Evolutionary conservation across 2,113 vertebrate species (phyloP).

Genomic region (Corvus moneduloides): DNA sequence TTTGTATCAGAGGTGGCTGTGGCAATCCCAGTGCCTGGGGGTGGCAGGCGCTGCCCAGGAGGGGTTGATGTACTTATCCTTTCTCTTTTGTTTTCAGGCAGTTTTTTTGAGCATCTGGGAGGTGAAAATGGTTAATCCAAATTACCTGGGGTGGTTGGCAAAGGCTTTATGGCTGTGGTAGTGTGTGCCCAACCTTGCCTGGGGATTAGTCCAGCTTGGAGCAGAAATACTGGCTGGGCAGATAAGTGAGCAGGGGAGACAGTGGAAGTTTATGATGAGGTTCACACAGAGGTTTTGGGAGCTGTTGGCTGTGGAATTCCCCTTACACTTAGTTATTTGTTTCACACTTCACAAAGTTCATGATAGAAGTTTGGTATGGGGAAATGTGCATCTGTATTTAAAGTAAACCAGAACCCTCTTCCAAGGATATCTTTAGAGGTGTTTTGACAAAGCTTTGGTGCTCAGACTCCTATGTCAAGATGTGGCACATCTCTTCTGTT

Average conservation of each 20-base stretch:
- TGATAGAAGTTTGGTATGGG: not conserved
- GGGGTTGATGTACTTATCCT: not conserved
- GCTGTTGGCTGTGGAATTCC: not conserved
- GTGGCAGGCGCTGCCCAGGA: not conserved
- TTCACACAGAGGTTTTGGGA: not conserved
- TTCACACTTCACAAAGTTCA: fast-evolving
- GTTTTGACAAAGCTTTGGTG: not conserved
- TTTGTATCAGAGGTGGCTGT: not conserved
- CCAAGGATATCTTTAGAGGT: not conserved
- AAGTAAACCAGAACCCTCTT: not conserved
- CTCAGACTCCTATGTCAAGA: fast-evolving
- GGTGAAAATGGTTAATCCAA: not conserved
- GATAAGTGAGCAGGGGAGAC: fast-evolving
- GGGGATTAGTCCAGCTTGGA: not conserved
- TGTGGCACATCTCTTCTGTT: not conserved
- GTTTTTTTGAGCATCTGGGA: not conserved
- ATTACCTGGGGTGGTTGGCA: not conserved
- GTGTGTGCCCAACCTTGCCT: not conserved
- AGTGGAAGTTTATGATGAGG: not conserved
- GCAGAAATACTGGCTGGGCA: not conserved
- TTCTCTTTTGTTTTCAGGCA: not conserved
- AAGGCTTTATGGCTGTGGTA: not conserved
- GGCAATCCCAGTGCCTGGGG: fast-evolving
- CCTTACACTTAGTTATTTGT: not conserved
- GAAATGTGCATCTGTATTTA: not conserved